Evolutionary conservation across 2,113 vertebrate species (phyloP).

Genomic region (Cyprinodon variegatus): DNA sequence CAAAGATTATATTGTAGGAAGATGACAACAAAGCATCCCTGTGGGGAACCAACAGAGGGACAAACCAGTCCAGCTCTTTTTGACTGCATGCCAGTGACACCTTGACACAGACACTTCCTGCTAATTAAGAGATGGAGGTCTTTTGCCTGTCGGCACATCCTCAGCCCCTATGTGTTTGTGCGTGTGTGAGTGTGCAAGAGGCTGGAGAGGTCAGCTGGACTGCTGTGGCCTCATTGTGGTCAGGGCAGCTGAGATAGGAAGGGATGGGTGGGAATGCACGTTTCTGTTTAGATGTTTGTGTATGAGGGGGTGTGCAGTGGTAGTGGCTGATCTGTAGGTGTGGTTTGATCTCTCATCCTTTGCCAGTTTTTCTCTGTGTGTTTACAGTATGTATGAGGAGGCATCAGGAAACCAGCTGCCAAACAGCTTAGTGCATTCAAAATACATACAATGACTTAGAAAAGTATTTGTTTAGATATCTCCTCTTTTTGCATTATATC

Average conservation of each 20-base stretch:
- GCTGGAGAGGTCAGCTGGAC: slow-evolving; percentile 55
- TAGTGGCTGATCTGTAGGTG: slow-evolving; percentile 46
- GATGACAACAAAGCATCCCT: slow-evolving; percentile 57
- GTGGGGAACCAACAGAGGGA: slow-evolving; percentile 36
- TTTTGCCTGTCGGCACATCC: slow-evolving; percentile 70
- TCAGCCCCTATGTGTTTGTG: slow-evolving; percentile 34
- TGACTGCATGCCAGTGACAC: slow-evolving; percentile 64
- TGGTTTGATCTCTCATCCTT: slow-evolving; percentile 57
- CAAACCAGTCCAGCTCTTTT: slow-evolving; percentile 24
- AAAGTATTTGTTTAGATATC: neutral
- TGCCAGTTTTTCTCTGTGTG: slow-evolving; percentile 48
- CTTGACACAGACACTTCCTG: slow-evolving; percentile 74
- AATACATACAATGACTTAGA: neutral
- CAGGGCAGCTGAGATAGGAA: slow-evolving; percentile 60
- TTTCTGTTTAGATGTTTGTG: slow-evolving; percentile 22
- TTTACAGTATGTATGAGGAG: slow-evolving; percentile 37
- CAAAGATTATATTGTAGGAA: slow-evolving; percentile 53
- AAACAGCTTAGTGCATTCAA: slow-evolving; percentile 34
- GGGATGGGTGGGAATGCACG: slow-evolving; percentile 70
- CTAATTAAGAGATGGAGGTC: slow-evolving; percentile 67
- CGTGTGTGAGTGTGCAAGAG: slow-evolving; percentile 32
- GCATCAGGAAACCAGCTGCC: slow-evolving; percentile 57
- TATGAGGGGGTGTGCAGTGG: slow-evolving; percentile 19
- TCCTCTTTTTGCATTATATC: neutral
- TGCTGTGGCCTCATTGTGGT: slow-evolving; percentile 41